These are phyloP conservation scores for Mus caroli DNA, from an alignment of 2,797 vertebrate species.

Conservation along the genomic window DNA sequence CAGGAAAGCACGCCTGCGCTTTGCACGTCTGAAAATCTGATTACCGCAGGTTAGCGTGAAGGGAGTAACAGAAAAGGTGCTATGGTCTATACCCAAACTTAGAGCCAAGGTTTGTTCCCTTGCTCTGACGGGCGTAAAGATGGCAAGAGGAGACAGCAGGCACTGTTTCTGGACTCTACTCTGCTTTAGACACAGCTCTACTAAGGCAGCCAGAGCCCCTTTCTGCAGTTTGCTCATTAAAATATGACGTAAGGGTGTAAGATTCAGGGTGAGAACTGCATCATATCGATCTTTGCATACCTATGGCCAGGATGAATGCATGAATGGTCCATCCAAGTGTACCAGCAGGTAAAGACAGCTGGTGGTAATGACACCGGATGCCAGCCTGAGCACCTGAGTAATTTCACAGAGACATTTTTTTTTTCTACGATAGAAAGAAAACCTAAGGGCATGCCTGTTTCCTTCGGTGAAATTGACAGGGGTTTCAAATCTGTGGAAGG, in stretches of 20 bases:
- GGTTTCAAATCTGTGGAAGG: not conserved
- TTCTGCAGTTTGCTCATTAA: not conserved
- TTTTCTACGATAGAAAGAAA: not conserved
- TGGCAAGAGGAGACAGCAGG: constrained; percentile 11
- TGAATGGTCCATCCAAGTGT: not conserved
- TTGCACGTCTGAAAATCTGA: constrained; percentile 38
- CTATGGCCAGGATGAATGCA: not conserved
- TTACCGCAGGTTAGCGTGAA: constrained; percentile 2
- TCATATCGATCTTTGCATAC: not conserved
- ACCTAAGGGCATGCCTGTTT: constrained; percentile 13
- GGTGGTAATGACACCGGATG: not conserved
- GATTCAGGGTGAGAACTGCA: not conserved
- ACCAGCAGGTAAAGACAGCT: not conserved
- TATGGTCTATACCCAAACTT: not conserved
- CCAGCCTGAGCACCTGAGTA: not conserved
- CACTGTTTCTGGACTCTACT: not conserved
- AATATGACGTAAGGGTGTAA: not conserved
- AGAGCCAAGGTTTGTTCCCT: not conserved
- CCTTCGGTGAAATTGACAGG: not conserved
- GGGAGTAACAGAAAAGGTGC: not conserved
- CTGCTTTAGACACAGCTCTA: not conserved
- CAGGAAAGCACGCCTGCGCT: not conserved
- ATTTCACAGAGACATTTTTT: not conserved
- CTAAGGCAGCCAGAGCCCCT: not conserved
- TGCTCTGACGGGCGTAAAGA: constrained; percentile 27